Evolutionary conservation across 1,140 invertebrate genomes (phyloP).

Genomic region (Drosophila sturtevanti): DNA sequence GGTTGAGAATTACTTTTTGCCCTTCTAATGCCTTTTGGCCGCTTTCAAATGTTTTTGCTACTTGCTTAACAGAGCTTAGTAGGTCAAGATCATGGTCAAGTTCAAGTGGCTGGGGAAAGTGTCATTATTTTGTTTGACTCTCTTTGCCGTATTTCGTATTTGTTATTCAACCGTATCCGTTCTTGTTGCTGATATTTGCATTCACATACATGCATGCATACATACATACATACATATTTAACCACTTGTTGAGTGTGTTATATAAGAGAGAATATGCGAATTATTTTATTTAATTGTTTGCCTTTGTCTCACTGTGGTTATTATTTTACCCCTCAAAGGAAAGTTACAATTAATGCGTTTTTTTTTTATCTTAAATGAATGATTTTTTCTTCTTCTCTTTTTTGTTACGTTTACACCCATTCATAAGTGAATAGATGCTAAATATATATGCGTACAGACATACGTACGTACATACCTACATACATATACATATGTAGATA

Average conservation of each 20-base stretch:
- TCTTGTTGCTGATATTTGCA: slow-evolving; percentile 40
- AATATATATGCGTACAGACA: slow-evolving; percentile 14
- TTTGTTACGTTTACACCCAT: slow-evolving; percentile 71
- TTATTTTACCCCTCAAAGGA: slow-evolving; percentile 10
- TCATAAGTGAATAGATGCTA: slow-evolving; percentile 60
- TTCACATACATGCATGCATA: no score
- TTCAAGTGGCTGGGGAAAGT: slow-evolving; percentile 17
- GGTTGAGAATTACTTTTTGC: no score
- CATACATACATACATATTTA: background rate
- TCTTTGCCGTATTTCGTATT: slow-evolving; percentile 14
- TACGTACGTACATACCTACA: background rate
- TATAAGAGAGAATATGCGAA: slow-evolving; percentile 40
- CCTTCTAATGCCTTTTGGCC: no score
- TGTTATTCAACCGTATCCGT: slow-evolving; percentile 27
- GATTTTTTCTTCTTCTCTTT: slow-evolving; percentile 16
- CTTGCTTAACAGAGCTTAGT: slow-evolving; percentile 26
- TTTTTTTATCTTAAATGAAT: slow-evolving; percentile 56
- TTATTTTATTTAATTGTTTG: slow-evolving; percentile 30
- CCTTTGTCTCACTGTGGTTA: slow-evolving; percentile 8
- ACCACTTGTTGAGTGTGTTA: slow-evolving; percentile 48
- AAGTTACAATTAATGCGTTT: slow-evolving; percentile 68
- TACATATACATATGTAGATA: background rate
- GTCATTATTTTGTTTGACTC: slow-evolving; percentile 28
- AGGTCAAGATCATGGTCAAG: slow-evolving; percentile 72
- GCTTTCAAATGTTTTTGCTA: slow-evolving; percentile 12